A percentile compares a stretch with the other conserved stretches of the same genome.
Conservation (phyloP, 2,888 invertebrate genomes). For the Apotomis betuletana region DNA sequence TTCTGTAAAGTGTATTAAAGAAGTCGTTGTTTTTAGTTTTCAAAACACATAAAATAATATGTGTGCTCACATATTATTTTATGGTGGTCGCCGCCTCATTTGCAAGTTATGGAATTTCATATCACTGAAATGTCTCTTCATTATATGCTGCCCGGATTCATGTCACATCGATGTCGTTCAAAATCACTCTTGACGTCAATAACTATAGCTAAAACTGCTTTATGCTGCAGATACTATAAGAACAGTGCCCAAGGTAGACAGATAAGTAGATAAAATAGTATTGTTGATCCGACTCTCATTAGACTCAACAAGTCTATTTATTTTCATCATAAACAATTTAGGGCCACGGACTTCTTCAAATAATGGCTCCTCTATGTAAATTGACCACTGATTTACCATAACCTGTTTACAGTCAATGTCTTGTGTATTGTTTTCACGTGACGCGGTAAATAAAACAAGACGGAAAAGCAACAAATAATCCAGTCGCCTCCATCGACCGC, state of each 20-base stretch:
- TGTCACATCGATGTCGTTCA: conserved; percentile 32
- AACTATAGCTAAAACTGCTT: not conserved
- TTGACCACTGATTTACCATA: conserved; percentile 50
- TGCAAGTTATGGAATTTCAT: conserved; percentile 37
- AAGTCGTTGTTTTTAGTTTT: no score
- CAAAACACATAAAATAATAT: not conserved
- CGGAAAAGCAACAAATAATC: conserved; percentile 53
- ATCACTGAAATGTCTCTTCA: conserved; percentile 30
- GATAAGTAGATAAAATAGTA: not conserved
- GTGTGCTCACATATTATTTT: conserved; percentile 5
- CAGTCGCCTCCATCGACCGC: conserved; percentile 54
- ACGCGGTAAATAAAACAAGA: conserved; percentile 59
- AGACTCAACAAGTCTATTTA: conserved; percentile 22
- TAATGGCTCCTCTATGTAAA: conserved; percentile 52
- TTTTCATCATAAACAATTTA: conserved; percentile 34
- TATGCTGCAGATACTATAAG: not conserved
- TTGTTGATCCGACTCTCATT: not conserved
- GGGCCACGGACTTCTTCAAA: conserved; percentile 43
- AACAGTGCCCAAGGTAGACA: not conserved
- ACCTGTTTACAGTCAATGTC: conserved; percentile 47
- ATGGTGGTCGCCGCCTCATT: conserved; percentile 25
- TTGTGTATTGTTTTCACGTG: conserved; percentile 62
- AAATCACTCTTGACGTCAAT: conserved; percentile 17
- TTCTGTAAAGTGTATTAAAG: no score
- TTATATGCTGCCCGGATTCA: conserved; percentile 34